Evolutionary conservation across 2,888 invertebrate species (phyloP).

Genomic region (Nemotelus nigrinus): DNA sequence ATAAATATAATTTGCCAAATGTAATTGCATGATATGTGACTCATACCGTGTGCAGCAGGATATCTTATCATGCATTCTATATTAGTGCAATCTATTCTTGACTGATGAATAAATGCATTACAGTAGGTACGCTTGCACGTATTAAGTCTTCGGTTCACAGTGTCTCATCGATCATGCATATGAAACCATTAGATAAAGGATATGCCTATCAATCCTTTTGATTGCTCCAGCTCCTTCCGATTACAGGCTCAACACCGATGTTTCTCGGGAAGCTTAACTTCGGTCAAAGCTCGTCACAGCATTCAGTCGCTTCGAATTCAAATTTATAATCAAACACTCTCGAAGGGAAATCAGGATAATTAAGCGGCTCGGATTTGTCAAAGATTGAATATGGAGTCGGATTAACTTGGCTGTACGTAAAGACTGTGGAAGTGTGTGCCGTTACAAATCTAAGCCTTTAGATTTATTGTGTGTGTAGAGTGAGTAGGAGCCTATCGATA

Average conservation of each 20-base stretch:
- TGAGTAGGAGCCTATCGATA: not conserved
- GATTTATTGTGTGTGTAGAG: slow-evolving; percentile 18
- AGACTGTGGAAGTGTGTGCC: not conserved
- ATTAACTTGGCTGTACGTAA: not conserved
- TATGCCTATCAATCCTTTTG: slow-evolving; percentile 42
- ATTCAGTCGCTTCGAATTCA: slow-evolving; percentile 30
- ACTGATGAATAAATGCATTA: slow-evolving; percentile 41
- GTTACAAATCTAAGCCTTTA: not conserved
- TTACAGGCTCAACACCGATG: not conserved
- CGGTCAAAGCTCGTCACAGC: not conserved
- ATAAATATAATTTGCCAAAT: slow-evolving; percentile 41
- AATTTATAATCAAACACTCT: slow-evolving; percentile 38
- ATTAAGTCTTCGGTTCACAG: not conserved
- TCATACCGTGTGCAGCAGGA: slow-evolving; percentile 8
- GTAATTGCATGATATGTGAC: slow-evolving; percentile 43
- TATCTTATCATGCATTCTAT: slow-evolving; percentile 23
- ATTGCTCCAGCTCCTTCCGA: slow-evolving; percentile 12
- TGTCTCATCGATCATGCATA: slow-evolving; percentile 16
- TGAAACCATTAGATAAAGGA: slow-evolving; percentile 28
- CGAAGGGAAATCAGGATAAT: slow-evolving; percentile 40
- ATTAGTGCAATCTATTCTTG: slow-evolving; percentile 41
- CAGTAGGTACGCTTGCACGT: not conserved
- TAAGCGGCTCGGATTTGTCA: slow-evolving; percentile 40
- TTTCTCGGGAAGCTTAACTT: not conserved
- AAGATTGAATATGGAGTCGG: not conserved